Evolutionary conservation across 1,140 invertebrate species (phyloP).

Genomic region (Limonius californicus): DNA sequence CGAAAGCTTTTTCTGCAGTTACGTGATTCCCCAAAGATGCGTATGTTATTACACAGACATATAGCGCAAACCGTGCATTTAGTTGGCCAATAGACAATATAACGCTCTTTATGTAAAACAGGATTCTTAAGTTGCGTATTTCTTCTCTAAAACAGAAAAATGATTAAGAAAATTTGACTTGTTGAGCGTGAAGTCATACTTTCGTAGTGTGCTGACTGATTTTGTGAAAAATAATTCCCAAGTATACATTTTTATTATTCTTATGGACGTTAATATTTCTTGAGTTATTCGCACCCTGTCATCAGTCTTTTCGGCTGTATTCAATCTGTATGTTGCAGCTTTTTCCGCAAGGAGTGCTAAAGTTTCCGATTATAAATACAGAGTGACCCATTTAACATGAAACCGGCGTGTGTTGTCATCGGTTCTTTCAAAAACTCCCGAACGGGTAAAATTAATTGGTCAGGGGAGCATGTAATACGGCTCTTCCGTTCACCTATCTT

Average conservation of each 20-base stretch:
- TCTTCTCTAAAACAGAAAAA: constrained; percentile 17
- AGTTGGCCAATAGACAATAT: constrained; percentile 12
- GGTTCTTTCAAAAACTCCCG: no score
- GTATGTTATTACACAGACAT: constrained; percentile 61
- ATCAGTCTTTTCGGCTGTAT: constrained; percentile 15
- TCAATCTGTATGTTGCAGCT: not conserved
- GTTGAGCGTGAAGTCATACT: not conserved
- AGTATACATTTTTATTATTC: constrained; percentile 23
- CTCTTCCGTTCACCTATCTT: no score
- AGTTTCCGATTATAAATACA: no score
- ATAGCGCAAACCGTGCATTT: constrained; percentile 22
- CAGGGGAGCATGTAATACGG: no score
- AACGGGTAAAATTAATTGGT: no score
- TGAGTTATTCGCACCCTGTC: constrained; percentile 15
- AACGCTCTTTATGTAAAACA: constrained; percentile 17
- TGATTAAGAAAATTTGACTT: no score
- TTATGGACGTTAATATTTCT: constrained; percentile 19
- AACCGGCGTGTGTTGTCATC: no score
- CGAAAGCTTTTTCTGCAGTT: constrained; percentile 72
- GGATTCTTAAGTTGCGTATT: constrained; percentile 15
- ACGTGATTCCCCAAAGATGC: constrained; percentile 61
- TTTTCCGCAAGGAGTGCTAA: constrained; percentile 14
- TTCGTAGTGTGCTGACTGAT: not conserved
- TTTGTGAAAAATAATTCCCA: constrained; percentile 20
- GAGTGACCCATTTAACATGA: no score